phyloP scores from a whole-genome alignment of 2,113 vertebrate genomes.

The Myotis yumanensis region DNA sequence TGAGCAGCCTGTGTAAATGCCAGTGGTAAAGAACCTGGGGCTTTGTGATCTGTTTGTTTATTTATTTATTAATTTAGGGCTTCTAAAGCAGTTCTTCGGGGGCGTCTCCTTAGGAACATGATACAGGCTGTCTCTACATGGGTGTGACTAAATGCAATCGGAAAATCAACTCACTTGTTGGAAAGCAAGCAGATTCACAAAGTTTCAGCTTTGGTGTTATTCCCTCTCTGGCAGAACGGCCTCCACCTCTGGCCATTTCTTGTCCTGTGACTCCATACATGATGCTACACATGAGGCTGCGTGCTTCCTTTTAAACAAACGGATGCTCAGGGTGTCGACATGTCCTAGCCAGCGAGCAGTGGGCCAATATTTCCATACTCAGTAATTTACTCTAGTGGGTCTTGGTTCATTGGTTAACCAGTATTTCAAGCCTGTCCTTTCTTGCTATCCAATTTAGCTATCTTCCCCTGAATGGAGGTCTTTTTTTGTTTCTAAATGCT shows the following conservation, averaged over 20 bases:
- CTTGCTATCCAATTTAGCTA: conserved; percentile 74
- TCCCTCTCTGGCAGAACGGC: not conserved
- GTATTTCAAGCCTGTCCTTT: conserved; percentile 79
- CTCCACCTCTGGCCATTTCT: not conserved
- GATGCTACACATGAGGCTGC: conserved; percentile 56
- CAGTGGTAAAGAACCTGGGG: conserved; percentile 47
- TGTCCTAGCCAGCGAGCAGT: conserved; percentile 54
- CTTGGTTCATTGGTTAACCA: conserved; percentile 76
- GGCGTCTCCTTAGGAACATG: conserved; percentile 27
- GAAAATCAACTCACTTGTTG: conserved; percentile 27
- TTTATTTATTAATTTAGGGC: conserved; percentile 41
- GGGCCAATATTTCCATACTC: conserved; percentile 47
- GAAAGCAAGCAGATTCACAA: not conserved
- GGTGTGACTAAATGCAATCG: not conserved
- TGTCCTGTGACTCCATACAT: not conserved
- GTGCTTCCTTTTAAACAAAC: conserved; percentile 69
- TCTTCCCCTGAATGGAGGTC: conserved; percentile 58
- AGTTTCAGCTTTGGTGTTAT: not conserved
- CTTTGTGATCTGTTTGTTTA: conserved; percentile 48
- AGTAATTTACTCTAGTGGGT: conserved; percentile 78
- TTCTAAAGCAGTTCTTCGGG: conserved; percentile 20
- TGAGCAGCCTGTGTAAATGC: conserved; percentile 58
- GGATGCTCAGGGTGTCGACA: conserved; percentile 46
- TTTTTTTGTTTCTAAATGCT: conserved; percentile 78
- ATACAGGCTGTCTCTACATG: not conserved